Percentiles rank a stretch among this genome's conserved stretches.
Conservation (phyloP, 2,113 vertebrate genomes). For the Xiphophorus couchianus region DNA sequence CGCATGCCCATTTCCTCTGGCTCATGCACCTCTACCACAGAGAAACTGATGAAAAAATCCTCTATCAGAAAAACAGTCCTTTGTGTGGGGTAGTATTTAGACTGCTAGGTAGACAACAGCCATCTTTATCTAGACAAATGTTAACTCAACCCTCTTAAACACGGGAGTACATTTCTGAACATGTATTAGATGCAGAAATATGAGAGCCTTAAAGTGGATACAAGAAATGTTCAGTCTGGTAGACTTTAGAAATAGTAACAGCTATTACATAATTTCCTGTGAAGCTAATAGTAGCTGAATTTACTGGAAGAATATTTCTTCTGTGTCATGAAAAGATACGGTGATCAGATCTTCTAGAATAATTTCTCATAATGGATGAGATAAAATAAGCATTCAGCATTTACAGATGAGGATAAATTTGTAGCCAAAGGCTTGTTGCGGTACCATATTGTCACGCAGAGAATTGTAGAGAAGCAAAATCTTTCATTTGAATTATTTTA, state of each 20-base stretch:
- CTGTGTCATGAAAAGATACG: not conserved
- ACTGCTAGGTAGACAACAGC: not conserved
- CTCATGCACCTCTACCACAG: slow-evolving; percentile 48
- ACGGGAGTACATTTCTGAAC: not conserved
- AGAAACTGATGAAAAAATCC: slow-evolving; percentile 41
- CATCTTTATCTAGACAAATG: not conserved
- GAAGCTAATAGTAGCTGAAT: not conserved
- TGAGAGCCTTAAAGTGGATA: not conserved
- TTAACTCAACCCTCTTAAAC: not conserved
- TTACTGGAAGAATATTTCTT: not conserved
- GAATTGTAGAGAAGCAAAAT: not conserved
- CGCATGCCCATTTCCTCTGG: slow-evolving; percentile 69
- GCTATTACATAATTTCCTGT: not conserved
- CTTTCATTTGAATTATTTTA: not conserved
- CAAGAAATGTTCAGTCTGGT: not conserved
- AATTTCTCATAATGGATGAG: not conserved
- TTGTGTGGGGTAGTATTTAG: not conserved
- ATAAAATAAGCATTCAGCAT: not conserved
- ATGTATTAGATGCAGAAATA: not conserved
- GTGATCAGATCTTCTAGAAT: not conserved
- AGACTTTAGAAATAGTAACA: not conserved
- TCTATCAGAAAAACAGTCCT: slow-evolving; percentile 25
- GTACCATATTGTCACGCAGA: not conserved
- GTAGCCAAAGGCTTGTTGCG: not conserved
- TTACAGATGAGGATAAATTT: not conserved